Conservation (phyloP, 2,113 vertebrate genomes). For the Probosciger aterrimus region DNA sequence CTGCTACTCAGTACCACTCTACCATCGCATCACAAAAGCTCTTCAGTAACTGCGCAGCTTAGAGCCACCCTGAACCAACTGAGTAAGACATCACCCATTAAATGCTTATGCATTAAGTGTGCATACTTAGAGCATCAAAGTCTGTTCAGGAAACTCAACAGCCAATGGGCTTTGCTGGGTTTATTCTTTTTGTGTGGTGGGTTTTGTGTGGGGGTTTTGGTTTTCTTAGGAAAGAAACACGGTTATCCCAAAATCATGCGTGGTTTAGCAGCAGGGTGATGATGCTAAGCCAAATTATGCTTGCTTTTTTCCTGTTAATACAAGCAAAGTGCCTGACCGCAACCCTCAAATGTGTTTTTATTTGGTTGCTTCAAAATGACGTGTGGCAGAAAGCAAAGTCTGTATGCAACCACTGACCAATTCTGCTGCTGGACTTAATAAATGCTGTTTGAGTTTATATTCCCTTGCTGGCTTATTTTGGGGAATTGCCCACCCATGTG, state of each 20-base stretch:
- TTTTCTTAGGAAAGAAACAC: background rate
- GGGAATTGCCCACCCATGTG: background rate
- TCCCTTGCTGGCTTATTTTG: slow-evolving; percentile 4
- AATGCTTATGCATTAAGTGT: background rate
- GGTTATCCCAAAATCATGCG: background rate
- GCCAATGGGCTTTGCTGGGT: background rate
- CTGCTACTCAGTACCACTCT: background rate
- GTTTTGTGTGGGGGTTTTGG: background rate
- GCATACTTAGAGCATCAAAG: background rate
- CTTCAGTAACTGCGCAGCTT: background rate
- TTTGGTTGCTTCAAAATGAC: background rate
- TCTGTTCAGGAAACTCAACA: background rate
- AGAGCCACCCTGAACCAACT: background rate
- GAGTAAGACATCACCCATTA: background rate
- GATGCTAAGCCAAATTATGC: background rate
- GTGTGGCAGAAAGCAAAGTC: background rate
- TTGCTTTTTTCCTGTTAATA: background rate
- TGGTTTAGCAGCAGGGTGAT: background rate
- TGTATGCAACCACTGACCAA: background rate
- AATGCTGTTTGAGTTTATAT: slow-evolving; percentile 27
- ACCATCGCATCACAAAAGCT: background rate
- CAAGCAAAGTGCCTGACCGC: background rate
- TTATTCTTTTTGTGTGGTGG: background rate
- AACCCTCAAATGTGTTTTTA: background rate
- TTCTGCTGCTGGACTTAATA: slow-evolving; percentile 5